Percentiles rank a stretch among this genome's conserved stretches.
Conservation (phyloP, 2,888 invertebrate species). For the Ferrisia virgata region DNA sequence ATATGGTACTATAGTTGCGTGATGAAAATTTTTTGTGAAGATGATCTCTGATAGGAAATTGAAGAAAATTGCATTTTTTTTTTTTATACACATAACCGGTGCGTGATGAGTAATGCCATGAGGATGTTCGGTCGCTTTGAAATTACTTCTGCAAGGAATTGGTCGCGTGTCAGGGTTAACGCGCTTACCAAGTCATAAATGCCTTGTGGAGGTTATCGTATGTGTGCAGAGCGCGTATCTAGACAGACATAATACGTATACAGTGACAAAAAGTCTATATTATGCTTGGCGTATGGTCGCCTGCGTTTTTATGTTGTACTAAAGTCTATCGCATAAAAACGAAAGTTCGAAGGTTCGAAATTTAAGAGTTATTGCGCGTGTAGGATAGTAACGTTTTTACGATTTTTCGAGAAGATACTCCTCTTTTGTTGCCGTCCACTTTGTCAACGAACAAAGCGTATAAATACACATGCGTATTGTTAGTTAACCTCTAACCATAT, state of each 20-base stretch:
- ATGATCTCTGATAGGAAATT: neutral
- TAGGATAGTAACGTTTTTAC: neutral
- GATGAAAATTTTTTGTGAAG: neutral
- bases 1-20: no score
- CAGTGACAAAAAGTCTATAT: neutral
- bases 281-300: neutral
- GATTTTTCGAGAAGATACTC: neutral
- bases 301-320: conserved; percentile 11
- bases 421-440: neutral
- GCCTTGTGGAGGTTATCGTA: neutral
- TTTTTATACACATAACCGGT: neutral
- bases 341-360: neutral
- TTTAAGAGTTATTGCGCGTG: neutral
- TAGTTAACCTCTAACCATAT: neutral
- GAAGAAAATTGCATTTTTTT: no score
- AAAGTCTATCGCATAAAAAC: conserved; percentile 20
- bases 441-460: neutral
- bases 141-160: neutral
- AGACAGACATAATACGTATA: neutral
- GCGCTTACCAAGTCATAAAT: conserved; percentile 9
- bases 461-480: neutral
- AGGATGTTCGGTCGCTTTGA: neutral
- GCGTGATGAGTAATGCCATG: neutral
- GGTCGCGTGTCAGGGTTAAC: conserved; percentile 25
- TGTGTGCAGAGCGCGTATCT: neutral